phyloP scores from a whole-genome alignment of 2,888 invertebrate species.

The Drosophila suboccidentalis region DNA sequence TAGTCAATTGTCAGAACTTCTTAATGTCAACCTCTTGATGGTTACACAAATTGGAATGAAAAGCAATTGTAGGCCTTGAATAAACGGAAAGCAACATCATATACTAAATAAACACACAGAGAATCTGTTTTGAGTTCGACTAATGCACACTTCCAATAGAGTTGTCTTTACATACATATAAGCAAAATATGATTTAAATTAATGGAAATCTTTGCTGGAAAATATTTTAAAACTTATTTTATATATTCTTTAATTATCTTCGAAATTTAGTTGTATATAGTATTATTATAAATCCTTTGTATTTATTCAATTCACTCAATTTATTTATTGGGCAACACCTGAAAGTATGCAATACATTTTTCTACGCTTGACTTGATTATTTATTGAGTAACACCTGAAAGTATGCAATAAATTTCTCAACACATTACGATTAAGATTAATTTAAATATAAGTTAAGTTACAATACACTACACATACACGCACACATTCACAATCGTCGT shows the following conservation, averaged over 20 bases:
- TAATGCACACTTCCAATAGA: neutral
- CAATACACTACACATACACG: slow-evolving; percentile 2
- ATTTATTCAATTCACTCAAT: neutral
- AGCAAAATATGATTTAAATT: neutral
- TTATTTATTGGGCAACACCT: neutral
- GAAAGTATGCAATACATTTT: slow-evolving; percentile 20
- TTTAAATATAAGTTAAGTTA: slow-evolving; percentile 15
- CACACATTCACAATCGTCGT: slow-evolving; percentile 7
- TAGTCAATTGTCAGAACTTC: slow-evolving; percentile 25
- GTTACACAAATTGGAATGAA: slow-evolving; percentile 32
- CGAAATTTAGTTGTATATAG: neutral
- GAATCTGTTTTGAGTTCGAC: neutral
- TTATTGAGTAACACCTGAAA: neutral
- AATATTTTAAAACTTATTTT: neutral
- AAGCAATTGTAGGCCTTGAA: slow-evolving; percentile 74
- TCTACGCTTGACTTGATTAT: slow-evolving; percentile 10
- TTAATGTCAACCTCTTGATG: slow-evolving; percentile 21
- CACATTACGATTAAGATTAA: slow-evolving; percentile 10
- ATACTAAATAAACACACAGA: neutral
- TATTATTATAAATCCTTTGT: neutral
- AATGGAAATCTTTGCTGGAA: neutral
- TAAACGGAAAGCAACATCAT: slow-evolving; percentile 6
- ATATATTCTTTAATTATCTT: neutral
- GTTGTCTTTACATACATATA: neutral
- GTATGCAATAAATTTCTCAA: slow-evolving; percentile 15